phyloP scores from a whole-genome alignment of 1,140 invertebrate genomes.

The Micrasema longulum region DNA sequence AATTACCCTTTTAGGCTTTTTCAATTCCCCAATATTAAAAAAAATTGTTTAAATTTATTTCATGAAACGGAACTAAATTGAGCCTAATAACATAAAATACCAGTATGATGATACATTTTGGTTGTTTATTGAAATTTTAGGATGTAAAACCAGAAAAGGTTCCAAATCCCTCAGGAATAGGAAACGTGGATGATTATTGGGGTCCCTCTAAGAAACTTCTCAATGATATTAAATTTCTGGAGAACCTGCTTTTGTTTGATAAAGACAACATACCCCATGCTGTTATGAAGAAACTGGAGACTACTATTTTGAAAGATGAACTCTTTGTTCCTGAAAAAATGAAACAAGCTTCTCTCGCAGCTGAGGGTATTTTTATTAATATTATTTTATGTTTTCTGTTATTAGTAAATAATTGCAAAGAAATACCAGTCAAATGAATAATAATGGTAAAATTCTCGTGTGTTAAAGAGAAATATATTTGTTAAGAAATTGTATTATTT shows the following conservation, averaged over 20 bases:
- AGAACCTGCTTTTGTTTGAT: constrained; percentile 86
- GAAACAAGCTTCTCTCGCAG: constrained; percentile 80
- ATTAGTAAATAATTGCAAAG: no score
- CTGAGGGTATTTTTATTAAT: constrained; percentile 77
- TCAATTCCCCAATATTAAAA: no score
- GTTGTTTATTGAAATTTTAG: constrained; percentile 58
- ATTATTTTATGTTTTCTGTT: no score
- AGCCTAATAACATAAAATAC: no score
- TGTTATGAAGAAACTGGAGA: constrained; percentile 86
- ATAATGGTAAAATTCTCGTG: no score
- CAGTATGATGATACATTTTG: no score
- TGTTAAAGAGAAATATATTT: no score
- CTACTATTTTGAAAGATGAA: constrained; percentile 84
- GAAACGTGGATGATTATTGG: constrained; percentile 91
- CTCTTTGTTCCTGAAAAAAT: constrained; percentile 94
- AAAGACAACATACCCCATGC: constrained; percentile 90
- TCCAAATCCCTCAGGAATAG: constrained; percentile 82
- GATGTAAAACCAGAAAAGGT: constrained; percentile 87
- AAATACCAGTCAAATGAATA: no score
- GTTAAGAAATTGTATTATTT: constrained; percentile 39
- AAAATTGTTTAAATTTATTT: constrained; percentile 1
- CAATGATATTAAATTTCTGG: constrained; percentile 91
- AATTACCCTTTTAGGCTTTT: no score
- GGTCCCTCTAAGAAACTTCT: constrained; percentile 90
- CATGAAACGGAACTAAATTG: neutral